phyloP scores from a whole-genome alignment of 2,113 vertebrate species.

The Laterallus jamaicensis region DNA sequence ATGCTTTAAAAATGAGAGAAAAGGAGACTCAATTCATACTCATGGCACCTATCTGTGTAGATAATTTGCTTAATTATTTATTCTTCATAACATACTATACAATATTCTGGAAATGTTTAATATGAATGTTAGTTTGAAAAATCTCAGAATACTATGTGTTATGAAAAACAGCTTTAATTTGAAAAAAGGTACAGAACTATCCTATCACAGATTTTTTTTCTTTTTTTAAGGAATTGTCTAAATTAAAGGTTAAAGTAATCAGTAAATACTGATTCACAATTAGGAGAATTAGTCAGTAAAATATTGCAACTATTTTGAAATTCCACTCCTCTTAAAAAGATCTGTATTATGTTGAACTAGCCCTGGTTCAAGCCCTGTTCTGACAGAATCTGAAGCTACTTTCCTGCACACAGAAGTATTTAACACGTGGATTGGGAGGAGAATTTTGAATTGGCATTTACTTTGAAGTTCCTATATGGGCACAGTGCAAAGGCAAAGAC shows the following conservation, averaged over 20 bases:
- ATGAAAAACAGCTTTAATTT: background rate
- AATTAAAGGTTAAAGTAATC: background rate
- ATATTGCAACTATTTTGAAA: background rate
- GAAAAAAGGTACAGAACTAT: background rate
- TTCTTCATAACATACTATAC: background rate
- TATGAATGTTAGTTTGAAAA: background rate
- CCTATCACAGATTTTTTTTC: too few relatives aligned
- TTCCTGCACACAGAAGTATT: background rate
- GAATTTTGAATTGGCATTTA: background rate
- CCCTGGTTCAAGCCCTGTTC: background rate
- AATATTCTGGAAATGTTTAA: background rate
- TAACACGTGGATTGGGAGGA: background rate
- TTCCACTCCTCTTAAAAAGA: background rate
- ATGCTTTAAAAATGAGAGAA: background rate
- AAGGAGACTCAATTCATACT: background rate
- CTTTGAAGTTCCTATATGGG: background rate
- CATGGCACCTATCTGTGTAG: background rate
- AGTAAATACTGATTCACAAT: background rate
- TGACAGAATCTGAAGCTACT: background rate
- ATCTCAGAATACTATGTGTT: background rate
- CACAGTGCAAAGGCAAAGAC: background rate
- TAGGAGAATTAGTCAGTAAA: background rate
- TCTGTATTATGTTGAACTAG: background rate
- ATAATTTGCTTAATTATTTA: background rate
- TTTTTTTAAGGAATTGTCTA: background rate